Percentiles rank a stretch among this genome's conserved stretches.
These are phyloP conservation scores for Rhynchonycteris naso DNA, from an alignment of 2,797 vertebrate genomes.

Conservation along the genomic window DNA sequence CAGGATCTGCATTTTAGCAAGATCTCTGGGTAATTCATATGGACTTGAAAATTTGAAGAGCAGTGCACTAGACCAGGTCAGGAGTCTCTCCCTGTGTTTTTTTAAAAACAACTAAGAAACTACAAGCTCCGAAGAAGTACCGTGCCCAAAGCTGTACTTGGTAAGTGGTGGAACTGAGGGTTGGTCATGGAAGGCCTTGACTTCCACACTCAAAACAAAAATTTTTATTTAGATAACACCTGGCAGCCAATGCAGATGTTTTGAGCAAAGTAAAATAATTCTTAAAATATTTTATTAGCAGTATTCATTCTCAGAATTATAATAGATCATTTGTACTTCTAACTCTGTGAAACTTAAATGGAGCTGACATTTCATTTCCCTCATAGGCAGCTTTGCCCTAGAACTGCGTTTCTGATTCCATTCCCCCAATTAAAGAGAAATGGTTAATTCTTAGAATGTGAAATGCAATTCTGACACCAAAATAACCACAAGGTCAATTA, in stretches of 20 bases:
- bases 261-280: constrained; percentile 45
- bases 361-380: neutral
- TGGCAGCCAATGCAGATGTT: neutral
- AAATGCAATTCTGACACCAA: constrained; percentile 19
- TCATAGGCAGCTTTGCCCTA: neutral
- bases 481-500: constrained; percentile 43
- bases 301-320: constrained; percentile 2
- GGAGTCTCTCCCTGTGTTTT: neutral
- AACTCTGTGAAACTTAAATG: neutral
- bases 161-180: neutral
- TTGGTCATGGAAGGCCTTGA: neutral
- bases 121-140: neutral
- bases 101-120: neutral
- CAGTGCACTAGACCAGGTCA: too few relatives aligned
- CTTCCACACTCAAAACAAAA: neutral
- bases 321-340: constrained; percentile 30
- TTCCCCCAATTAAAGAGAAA: neutral
- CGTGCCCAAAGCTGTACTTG: neutral
- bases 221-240: constrained; percentile 3
- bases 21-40: too few relatives aligned
- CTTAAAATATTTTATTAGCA: constrained; percentile 24
- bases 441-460: constrained; percentile 22
- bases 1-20: too few relatives aligned
- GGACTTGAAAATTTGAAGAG: too few relatives aligned
- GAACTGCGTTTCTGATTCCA: constrained; percentile 1